Percentiles rank a stretch among this genome's conserved stretches.
These are phyloP conservation scores for Eristalis intricaria DNA, from an alignment of 2,888 invertebrate genomes.

Conservation along the genomic window DNA sequence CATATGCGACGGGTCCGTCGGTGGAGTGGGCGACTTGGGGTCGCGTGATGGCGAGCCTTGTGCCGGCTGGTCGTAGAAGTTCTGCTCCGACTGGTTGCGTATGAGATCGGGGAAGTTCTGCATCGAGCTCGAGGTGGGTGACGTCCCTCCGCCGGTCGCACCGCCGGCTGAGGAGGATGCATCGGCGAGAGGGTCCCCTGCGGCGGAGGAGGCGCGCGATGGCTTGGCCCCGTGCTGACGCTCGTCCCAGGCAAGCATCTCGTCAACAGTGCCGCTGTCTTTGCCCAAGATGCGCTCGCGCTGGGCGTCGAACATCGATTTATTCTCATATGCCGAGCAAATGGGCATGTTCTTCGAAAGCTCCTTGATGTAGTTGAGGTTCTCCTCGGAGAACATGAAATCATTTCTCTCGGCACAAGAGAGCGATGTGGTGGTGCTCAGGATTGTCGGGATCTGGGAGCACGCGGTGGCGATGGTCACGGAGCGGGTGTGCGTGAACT, in stretches of 20 bases:
- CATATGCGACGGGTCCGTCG: not conserved
- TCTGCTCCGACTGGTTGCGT: conserved; percentile 63
- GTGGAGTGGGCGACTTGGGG: conserved; percentile 19
- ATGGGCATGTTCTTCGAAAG: conserved; percentile 81
- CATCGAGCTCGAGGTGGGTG: conserved; percentile 53
- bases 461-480: conserved; percentile 49
- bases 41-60: conserved; percentile 36
- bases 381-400: conserved; percentile 79
- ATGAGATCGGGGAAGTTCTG: conserved; percentile 62
- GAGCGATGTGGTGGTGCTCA: conserved; percentile 64
- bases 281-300: conserved; percentile 72
- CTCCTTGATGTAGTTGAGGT: conserved; percentile 80
- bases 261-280: conserved; percentile 75
- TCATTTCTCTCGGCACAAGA: conserved; percentile 73
- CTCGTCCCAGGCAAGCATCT: conserved; percentile 78
- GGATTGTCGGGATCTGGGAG: conserved; percentile 56
- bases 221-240: conserved; percentile 76
- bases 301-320: conserved; percentile 79
- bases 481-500: conserved; percentile 49
- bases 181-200: not conserved
- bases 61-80: conserved; percentile 46
- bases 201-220: conserved; percentile 66
- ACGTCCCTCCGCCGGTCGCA: not conserved
- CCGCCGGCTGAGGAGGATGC: not conserved
- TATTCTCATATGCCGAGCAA: conserved; percentile 81